phyloP scores from a whole-genome alignment of 2,888 invertebrate species.

The Calephelis perditalis region DNA sequence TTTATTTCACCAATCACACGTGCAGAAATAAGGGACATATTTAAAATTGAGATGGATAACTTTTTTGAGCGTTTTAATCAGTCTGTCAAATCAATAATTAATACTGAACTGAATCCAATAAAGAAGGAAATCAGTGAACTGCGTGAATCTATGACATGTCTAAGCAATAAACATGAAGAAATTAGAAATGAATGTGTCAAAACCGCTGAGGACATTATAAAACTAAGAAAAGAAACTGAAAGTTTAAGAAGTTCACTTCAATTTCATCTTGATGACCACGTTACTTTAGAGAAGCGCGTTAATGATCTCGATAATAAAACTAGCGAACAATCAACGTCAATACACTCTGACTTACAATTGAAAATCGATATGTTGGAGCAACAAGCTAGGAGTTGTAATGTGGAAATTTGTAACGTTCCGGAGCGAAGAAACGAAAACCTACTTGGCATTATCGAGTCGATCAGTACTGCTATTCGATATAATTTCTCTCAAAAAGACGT shows the following conservation, averaged over 20 bases:
- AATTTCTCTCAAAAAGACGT: slow-evolving; percentile 1
- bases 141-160: neutral
- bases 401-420: slow-evolving; percentile 17
- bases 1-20: neutral
- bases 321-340: no score
- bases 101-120: neutral
- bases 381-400: slow-evolving; percentile 18
- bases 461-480: neutral
- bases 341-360: no score
- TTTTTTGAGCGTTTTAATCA: neutral
- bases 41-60: neutral
- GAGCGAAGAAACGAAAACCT: slow-evolving; percentile 18
- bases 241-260: neutral
- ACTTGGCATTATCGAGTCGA: neutral
- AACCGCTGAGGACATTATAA: neutral
- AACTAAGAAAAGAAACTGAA: neutral
- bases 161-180: neutral
- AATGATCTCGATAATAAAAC: neutral
- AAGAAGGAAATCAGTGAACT: neutral
- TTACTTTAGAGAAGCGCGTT: neutral
- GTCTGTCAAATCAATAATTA: neutral
- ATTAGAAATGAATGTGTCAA: neutral
- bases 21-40: neutral
- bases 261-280: neutral
- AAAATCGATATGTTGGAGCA: slow-evolving; percentile 17